Base-by-base conservation (phyloP, 2,113 vertebrate genomes). In the Crotalus tigris region DNA sequence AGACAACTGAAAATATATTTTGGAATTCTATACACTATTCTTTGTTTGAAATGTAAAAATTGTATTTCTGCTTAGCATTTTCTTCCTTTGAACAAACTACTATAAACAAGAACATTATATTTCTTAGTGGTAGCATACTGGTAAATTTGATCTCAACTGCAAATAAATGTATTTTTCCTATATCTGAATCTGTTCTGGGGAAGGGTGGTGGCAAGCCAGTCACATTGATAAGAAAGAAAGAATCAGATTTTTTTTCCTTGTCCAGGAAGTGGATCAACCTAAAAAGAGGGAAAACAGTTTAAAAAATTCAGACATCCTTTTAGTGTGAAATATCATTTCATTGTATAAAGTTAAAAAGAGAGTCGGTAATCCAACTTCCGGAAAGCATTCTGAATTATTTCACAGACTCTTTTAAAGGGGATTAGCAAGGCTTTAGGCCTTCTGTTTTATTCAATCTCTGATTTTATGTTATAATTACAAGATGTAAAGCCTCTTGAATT, bases 311-410 rank as follows among this genome's bases (percentile, higher is more conserved):
- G 94, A 97, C 98, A 97, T 97, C 98, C 97, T 96, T 98, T 98
- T 98, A 98, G 98, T 98, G 98, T 98, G 98, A 99, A 99, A 99
- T 99, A 99, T 99, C 96, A 99, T 99, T 99, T 99, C 98, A 99
- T 99, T 98, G 98, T 98, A 98, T 97, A 97, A 97, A 97, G 96
- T 95, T 96, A 98, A 98, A 98, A 98, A 99, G 97, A 97, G 98
- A 98, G 97, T 98, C 97, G 97, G 97, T 99, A 99, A 99, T 99
- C 98, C 99, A 98, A 99, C 98, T 99, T 99, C 99, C 99, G 98
- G 99, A 99, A 99, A 99, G 98, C 98, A 98, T 99, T 98, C 97
- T 98, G 98, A 99, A 98, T 99, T 99, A 98, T 99, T 99, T 99
- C 98, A 99, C 98, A 98, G 98, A 98, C 98, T 98, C 98, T 98